phyloP scores from a whole-genome alignment of 2,797 vertebrate genomes.

The Megalops cyprinoides region DNA sequence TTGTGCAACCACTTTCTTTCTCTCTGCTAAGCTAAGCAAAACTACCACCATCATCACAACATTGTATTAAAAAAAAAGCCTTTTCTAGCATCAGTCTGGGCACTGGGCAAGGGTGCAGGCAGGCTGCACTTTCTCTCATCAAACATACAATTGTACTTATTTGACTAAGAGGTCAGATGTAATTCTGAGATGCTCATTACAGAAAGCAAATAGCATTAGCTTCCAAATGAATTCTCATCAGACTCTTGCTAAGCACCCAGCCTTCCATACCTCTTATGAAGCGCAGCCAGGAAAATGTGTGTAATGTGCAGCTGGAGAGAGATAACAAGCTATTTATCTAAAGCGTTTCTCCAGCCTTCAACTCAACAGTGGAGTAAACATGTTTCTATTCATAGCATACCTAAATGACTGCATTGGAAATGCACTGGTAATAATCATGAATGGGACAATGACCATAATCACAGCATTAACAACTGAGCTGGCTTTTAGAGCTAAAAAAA shows the following conservation, averaged over 20 bases:
- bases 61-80: neutral
- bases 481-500: conserved; percentile 3
- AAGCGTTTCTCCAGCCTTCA: neutral
- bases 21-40: neutral
- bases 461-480: neutral
- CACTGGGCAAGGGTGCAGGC: neutral
- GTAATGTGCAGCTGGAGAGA: neutral
- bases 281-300: neutral
- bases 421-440: neutral
- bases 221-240: conserved; percentile 2
- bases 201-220: conserved; percentile 8
- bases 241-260: neutral
- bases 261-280: neutral
- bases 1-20: neutral
- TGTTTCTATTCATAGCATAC: neutral
- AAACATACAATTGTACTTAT: neutral
- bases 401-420: neutral
- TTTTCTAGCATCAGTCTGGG: neutral
- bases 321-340: conserved; percentile 16
- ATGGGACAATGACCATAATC: conserved; percentile 4
- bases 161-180: neutral
- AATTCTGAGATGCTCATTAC: neutral
- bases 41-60: neutral
- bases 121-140: neutral
- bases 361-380: conserved; percentile 9